A percentile compares a stretch with the other conserved stretches of the same genome.
phyloP scores from a whole-genome alignment of 2,888 invertebrate genomes.

The Graphium colonna region DNA sequence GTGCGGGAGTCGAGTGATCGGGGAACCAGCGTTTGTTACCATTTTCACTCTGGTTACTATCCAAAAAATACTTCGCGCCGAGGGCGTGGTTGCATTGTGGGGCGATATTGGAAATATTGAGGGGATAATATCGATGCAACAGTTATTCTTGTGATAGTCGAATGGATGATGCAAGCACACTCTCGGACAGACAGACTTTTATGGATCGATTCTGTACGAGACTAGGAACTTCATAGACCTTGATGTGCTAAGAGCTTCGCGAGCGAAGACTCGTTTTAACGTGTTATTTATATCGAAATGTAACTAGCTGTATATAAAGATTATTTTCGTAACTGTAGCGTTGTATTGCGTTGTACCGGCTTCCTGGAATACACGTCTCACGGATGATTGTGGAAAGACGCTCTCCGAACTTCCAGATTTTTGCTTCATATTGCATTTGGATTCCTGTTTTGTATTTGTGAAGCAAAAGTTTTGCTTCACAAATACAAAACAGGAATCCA shows the following conservation, averaged over 20 bases:
- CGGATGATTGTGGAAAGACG: background rate
- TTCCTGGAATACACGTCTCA: background rate
- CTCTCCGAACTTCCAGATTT: too few relatives aligned
- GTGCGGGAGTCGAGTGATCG: conserved; percentile 31
- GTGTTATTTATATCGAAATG: conserved; percentile 38
- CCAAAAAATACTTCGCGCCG: background rate
- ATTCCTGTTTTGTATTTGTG: too few relatives aligned
- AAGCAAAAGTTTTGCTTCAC: background rate
- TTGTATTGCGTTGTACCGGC: conserved; percentile 21
- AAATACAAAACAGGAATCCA: too few relatives aligned
- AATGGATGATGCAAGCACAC: background rate
- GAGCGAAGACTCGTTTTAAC: conserved; percentile 24
- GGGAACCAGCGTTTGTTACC: conserved; percentile 52
- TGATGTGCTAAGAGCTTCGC: conserved; percentile 5
- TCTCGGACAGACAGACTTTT: background rate
- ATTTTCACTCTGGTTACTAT: conserved; percentile 23
- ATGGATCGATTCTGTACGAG: background rate
- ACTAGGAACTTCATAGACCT: background rate
- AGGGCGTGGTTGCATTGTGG: conserved; percentile 3
- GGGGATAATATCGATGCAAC: background rate
- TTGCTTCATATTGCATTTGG: background rate
- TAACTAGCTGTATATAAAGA: conserved; percentile 50
- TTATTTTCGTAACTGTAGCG: conserved; percentile 50
- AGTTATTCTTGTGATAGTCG: background rate
- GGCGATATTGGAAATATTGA: conserved; percentile 20